Evolutionary conservation across 2,888 invertebrate species (phyloP), one percentile per base, ranked within the genome.

Genomic region (Agrochola lychnidis): DNA sequence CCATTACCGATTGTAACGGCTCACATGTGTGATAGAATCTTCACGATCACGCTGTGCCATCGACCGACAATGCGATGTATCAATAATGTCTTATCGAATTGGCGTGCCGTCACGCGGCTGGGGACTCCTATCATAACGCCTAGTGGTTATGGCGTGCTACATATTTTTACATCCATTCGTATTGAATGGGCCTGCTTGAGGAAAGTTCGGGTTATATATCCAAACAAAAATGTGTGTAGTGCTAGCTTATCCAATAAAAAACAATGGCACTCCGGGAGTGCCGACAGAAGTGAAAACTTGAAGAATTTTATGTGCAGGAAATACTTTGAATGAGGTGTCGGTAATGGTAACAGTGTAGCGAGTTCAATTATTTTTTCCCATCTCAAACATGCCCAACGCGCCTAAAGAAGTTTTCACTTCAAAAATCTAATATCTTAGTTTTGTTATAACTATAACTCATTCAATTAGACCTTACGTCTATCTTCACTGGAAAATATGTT

Each of bases 1-100:
- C 93, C 94, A 95, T 96, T 96, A 96, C 96, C 94, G 94, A 95
- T 95, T 95, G 94, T 95, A 95, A 94, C 95, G 94, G 94, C 93
- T 91, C 91, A 92, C 91, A 91, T 91, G 89, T 92, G 90, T 93
- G 95, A 95, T 95, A 95, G 92, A 91, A 95, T 94, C 94, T 93
- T 91, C 92, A 90, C 91, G 92, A 93, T 91, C 90, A 89, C 87
- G 87, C 88, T 86, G 81, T 82, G 87, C 82, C 88, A 84, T 88
- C 88, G 78, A 83, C 85, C 84, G 78, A 84, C 87, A 89, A 87
- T 88, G 88, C 80, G 83, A 89, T 91, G 92, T 94, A 92, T 93
- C 94, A 93, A 94, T 94, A 94, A 93, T 91, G 93, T 90, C 94
- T 96, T 96, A 96, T 96, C 95, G 94, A 93, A 94, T 93, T 92